These are phyloP conservation scores for Serripes groenlandicus DNA, from an alignment of 2,888 invertebrate genomes.

Conservation along the genomic window DNA sequence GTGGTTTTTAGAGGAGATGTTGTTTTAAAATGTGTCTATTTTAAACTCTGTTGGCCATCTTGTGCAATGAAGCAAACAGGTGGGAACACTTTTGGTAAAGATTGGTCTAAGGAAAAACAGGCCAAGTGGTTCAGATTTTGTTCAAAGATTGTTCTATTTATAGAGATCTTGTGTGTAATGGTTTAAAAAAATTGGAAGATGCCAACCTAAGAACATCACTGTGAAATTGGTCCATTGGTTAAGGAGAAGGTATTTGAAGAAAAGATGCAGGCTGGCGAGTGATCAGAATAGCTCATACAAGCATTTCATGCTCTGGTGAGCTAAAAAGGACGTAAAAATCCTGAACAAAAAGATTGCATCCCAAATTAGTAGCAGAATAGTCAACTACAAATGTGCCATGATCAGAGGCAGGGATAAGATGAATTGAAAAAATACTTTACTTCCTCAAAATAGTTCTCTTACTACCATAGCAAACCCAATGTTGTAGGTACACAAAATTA, in stretches of 20 bases:
- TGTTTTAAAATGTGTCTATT: no score
- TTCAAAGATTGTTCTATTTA: not conserved
- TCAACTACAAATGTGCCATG: not conserved
- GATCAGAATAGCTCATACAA: not conserved
- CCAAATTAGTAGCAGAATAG: not conserved
- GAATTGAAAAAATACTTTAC: not conserved
- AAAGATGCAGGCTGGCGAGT: not conserved
- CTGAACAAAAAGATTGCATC: not conserved
- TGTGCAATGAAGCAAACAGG: no score
- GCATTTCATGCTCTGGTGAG: not conserved
- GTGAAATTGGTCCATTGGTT: not conserved
- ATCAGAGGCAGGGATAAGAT: not conserved
- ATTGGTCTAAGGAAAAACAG: no score
- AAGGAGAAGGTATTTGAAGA: not conserved
- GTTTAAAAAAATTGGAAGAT: not conserved
- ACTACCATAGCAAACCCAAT: not conserved
- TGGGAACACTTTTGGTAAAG: no score
- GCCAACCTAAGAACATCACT: not conserved
- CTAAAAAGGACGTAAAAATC: not conserved
- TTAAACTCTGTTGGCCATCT: no score
- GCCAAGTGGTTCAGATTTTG: not conserved
- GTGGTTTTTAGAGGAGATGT: no score
- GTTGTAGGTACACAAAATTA: not conserved
- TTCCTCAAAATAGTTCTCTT: not conserved
- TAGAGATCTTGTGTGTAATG: not conserved